Percentiles rank a stretch among this genome's conserved stretches.
Evolutionary conservation across 2,797 vertebrate species (phyloP).

Genomic region (Rallus crepitans): DNA sequence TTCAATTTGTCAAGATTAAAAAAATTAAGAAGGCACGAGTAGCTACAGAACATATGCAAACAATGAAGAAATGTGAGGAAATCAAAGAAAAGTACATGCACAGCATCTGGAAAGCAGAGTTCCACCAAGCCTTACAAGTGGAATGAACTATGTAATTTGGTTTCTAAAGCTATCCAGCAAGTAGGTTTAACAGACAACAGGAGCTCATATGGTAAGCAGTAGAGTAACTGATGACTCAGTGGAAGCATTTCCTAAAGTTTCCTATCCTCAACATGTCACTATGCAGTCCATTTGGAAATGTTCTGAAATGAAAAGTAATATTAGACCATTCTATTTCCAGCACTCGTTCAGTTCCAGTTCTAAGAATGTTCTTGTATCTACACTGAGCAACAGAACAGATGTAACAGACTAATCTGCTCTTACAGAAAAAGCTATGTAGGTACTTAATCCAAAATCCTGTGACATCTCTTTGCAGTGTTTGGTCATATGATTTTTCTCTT

Average conservation of each 20-base stretch:
- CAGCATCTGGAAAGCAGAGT: neutral
- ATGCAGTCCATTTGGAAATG: neutral
- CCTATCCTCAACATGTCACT: neutral
- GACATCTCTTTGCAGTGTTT: neutral
- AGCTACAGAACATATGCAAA: neutral
- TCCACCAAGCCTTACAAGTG: neutral
- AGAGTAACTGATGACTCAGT: conserved; percentile 18
- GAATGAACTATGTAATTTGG: neutral
- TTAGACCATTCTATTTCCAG: conserved; percentile 31
- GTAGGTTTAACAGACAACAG: conserved; percentile 4
- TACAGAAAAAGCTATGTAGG: neutral
- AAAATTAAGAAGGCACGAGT: neutral
- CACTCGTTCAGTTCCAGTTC: neutral
- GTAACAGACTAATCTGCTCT: neutral
- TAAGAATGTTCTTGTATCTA: neutral
- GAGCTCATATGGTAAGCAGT: neutral
- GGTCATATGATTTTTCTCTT: neutral
- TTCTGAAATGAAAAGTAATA: conserved; percentile 25
- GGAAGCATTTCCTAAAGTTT: conserved; percentile 9
- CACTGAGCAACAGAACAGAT: neutral
- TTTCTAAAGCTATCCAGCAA: conserved; percentile 2
- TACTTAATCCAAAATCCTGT: neutral
- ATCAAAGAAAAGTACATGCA: neutral
- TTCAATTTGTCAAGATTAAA: neutral
- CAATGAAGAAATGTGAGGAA: neutral